Base-by-base conservation (phyloP, 2,113 vertebrate species). In the Acinonyx jubatus region DNA sequence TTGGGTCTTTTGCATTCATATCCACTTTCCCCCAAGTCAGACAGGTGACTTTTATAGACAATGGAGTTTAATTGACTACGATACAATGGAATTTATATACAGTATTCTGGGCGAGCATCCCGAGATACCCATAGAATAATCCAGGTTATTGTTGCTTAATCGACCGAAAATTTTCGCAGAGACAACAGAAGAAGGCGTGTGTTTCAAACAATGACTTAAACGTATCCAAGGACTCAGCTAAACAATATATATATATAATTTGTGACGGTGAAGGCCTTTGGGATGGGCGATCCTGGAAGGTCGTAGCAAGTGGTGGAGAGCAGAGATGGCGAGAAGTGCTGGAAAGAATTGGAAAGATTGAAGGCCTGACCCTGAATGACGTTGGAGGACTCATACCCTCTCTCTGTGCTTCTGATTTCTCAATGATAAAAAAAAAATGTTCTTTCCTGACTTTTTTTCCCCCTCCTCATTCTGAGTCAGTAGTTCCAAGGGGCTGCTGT, bases 91-190 rank as follows among this genome's bases (percentile, higher is more conserved):
- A 98, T 98, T 97, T 98, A 97, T 97, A 97, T 57, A 90, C 86
- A 91, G 87, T 80, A 83, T 98, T 98, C 98, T 66, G 88, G 97
- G 78, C 84, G 89, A 98, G 97, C 90, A 96, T 98, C 98, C 96
- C 96, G 91, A 97, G 92, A 69, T 97, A 89, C 97, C 98, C 90
- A 74, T 96, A 98, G 95, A 98, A 97, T 96, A 98, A 98, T 97
- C 80, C 87, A 98, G 29, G 83, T 98, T 98, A 97, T 96, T 98
- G 93, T 98, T 98, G 98, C 92, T 98, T 98, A 98, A 98, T 98
- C 98, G 98, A 98, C 98, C 78, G 96, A 96, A 96, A 76, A 97
- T 94, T 98, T 98, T 93, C 97, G 83, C 95, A 95, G 98, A 85
- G 98, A 69, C 31, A 61, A 97, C 94, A 89, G 96, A 89, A 96